Conservation (phyloP, 2,797 vertebrate genomes). For the Catostomus latipinnis region DNA sequence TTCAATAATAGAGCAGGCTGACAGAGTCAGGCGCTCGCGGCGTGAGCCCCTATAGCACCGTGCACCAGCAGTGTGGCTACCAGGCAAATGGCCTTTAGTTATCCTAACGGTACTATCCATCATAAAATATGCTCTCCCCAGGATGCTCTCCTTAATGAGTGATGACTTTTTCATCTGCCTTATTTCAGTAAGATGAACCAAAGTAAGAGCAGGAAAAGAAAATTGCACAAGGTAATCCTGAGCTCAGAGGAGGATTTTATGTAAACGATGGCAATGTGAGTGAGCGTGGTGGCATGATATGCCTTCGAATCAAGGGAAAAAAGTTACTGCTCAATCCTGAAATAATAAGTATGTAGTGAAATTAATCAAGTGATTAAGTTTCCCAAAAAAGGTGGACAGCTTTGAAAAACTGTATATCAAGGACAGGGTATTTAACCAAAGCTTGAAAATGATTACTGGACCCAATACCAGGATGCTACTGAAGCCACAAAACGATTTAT, state of each 20-base stretch:
- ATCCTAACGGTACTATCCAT: conserved; percentile 84
- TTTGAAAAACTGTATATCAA: conserved; percentile 39
- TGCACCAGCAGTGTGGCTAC: conserved; percentile 74
- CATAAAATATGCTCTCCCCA: conserved; percentile 87
- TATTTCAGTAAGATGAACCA: conserved; percentile 62
- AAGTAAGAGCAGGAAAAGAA: conserved; percentile 30
- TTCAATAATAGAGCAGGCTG: conserved; percentile 69
- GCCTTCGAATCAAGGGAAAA: not conserved
- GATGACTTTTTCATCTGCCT: conserved; percentile 71
- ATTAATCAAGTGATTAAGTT: conserved; percentile 4
- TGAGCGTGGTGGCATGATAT: not conserved
- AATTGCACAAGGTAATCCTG: conserved; percentile 20
- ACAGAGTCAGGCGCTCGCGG: conserved; percentile 70
- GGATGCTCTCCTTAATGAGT: conserved; percentile 84
- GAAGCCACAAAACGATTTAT: conserved; percentile 36
- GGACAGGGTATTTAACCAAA: conserved; percentile 56
- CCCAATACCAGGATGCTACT: conserved; percentile 42
- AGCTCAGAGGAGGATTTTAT: not conserved
- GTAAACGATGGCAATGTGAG: not conserved
- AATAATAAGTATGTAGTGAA: conserved; percentile 8
- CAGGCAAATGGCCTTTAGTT: conserved; percentile 86
- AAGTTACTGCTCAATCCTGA: not conserved
- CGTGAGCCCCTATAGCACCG: conserved; percentile 70
- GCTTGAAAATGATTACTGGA: conserved; percentile 52
- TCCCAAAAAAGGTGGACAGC: conserved; percentile 20